Conservation (phyloP, 2,797 vertebrate species). For the Vespertilio murinus region DNA sequence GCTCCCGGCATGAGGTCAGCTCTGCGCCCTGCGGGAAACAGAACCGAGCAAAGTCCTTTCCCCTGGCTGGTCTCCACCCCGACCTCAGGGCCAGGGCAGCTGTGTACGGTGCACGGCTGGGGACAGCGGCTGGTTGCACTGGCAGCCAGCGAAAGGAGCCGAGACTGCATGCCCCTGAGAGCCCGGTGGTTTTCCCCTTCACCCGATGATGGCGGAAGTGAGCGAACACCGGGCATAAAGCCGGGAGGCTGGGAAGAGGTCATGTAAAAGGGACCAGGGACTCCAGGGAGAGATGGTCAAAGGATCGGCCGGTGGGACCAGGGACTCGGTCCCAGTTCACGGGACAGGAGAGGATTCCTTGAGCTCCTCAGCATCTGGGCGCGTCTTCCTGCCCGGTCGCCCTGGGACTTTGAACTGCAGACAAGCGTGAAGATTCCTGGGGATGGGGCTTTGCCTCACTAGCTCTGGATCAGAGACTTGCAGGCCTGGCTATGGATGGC, state of each 20-base stretch:
- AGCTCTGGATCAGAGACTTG: not conserved
- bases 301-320: not conserved
- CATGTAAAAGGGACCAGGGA: not conserved
- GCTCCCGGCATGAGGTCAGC: conserved; percentile 17
- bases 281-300: not conserved
- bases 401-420: not conserved
- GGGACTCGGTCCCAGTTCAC: not conserved
- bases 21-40: not conserved
- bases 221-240: not conserved
- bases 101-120: not conserved
- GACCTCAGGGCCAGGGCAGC: conserved; percentile 41
- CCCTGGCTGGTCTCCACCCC: not conserved
- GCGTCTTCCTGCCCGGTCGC: not conserved
- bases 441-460: not conserved
- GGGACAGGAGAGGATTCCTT: not conserved
- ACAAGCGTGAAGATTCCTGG: not conserved
- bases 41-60: conserved; percentile 28
- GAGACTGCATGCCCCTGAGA: conserved; percentile 34
- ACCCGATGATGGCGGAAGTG: conserved; percentile 17
- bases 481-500: not conserved
- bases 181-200: conserved; percentile 58
- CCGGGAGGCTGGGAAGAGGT: not conserved
- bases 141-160: conserved; percentile 47
- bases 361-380: not conserved
- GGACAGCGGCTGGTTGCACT: conserved; percentile 64